Conservation (phyloP, 2,113 vertebrate species). For the Nothoprocta perdicaria region DNA sequence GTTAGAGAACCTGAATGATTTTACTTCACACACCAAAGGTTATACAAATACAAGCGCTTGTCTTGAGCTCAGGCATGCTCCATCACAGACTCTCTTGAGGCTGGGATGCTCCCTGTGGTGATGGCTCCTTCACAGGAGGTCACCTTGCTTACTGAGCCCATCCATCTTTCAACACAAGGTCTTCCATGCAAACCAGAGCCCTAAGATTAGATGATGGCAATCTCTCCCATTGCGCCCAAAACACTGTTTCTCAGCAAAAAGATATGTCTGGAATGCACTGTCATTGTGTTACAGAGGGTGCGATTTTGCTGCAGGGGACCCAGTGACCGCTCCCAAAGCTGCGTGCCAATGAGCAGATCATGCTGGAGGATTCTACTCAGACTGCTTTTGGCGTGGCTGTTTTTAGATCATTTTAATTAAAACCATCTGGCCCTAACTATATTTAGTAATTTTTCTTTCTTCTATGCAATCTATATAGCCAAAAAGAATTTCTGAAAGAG, state of each 20-base stretch:
- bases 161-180: background rate
- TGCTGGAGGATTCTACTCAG: background rate
- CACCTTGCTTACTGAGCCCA: background rate
- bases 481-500: background rate
- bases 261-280: constrained; percentile 10
- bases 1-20: background rate
- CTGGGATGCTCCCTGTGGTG: background rate
- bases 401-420: background rate
- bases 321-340: background rate
- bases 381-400: background rate
- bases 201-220: background rate
- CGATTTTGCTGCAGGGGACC: constrained; percentile 2
- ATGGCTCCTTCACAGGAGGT: background rate
- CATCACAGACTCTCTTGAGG: fast-evolving
- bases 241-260: background rate
- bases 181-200: background rate
- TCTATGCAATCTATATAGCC: background rate
- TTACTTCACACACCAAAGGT: background rate
- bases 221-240: background rate
- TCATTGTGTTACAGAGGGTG: background rate
- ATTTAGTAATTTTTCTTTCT: background rate
- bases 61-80: background rate
- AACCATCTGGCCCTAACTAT: background rate
- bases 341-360: background rate
- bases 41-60: no score